Conservation (phyloP, 2,888 invertebrate genomes). For the Marasmarcha lunaedactyla region DNA sequence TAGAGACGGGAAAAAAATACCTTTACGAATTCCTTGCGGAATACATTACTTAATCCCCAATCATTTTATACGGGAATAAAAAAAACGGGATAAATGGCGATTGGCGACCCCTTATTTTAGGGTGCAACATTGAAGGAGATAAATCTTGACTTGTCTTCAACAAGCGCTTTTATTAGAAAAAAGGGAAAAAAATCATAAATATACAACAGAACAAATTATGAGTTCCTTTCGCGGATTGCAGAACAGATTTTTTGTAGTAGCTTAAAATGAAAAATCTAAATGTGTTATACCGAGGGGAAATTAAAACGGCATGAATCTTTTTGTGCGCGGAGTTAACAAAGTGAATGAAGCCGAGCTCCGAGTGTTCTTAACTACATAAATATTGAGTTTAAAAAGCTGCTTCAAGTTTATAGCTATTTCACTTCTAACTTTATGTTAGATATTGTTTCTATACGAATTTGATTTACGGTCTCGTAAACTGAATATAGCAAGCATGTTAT, state of each 20-base stretch:
- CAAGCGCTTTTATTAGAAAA: slow-evolving; percentile 25
- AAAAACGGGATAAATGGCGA: slow-evolving; percentile 34
- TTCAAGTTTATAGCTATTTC: not conserved
- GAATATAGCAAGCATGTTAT: too few species aligned
- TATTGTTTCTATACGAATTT: not conserved
- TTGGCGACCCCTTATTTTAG: slow-evolving; percentile 30
- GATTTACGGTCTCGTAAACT: not conserved
- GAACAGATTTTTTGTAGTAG: slow-evolving; percentile 31
- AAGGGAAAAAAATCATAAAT: slow-evolving; percentile 28
- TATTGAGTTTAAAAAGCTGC: slow-evolving; percentile 9
- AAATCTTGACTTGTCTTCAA: slow-evolving; percentile 42
- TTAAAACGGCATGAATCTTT: slow-evolving; percentile 41
- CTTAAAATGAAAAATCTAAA: slow-evolving; percentile 38
- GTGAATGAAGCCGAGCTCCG: slow-evolving; percentile 18
- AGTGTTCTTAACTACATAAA: slow-evolving; percentile 14
- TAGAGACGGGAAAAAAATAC: too few species aligned
- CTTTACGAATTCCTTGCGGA: slow-evolving; percentile 32
- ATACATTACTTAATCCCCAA: slow-evolving; percentile 42
- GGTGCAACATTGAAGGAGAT: slow-evolving; percentile 35
- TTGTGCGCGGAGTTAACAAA: slow-evolving; percentile 29
- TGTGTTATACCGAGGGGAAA: slow-evolving; percentile 47
- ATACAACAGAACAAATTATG: slow-evolving; percentile 31
- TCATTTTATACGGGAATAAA: slow-evolving; percentile 41
- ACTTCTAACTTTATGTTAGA: not conserved
- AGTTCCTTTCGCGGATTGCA: slow-evolving; percentile 27